These are phyloP conservation scores for Caenorhabditis sp. DNA, from an alignment of 2,888 invertebrate species.

Conservation along the genomic window DNA sequence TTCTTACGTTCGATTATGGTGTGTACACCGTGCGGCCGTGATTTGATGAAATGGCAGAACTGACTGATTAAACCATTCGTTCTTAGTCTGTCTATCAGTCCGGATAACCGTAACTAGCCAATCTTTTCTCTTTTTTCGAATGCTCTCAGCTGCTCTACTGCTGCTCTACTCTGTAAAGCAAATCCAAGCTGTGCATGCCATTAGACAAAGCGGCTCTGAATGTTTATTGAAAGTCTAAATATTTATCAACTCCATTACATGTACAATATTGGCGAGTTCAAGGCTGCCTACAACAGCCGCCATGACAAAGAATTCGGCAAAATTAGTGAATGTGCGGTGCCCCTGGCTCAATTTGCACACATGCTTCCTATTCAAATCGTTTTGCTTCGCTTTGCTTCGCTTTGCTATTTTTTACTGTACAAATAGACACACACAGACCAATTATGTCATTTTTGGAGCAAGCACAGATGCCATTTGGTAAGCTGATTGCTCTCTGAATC, in stretches of 20 bases:
- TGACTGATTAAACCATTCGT: constrained; percentile 47
- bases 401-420: constrained; percentile 42
- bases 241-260: constrained; percentile 35
- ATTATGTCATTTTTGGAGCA: constrained; percentile 38
- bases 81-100: constrained; percentile 32
- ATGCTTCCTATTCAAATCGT: constrained; percentile 55
- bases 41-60: constrained; percentile 53
- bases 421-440: constrained; percentile 25
- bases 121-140: constrained; percentile 5
- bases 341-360: constrained; percentile 53
- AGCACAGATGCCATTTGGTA: too few relatives aligned
- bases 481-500: too few relatives aligned
- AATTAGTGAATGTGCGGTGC: constrained; percentile 18
- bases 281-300: constrained; percentile 13
- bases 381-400: constrained; percentile 1
- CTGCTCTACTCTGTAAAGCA: not conserved
- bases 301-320: constrained; percentile 40
- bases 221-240: constrained; percentile 45
- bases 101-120: constrained; percentile 21
- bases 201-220: not conserved
- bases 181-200: not conserved
- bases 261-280: constrained; percentile 35
- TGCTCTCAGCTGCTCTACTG: not conserved
- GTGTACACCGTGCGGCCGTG: constrained; percentile 37
- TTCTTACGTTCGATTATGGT: constrained; percentile 49